Evolutionary conservation across 1,140 invertebrate genomes (phyloP).

Genomic region (Acyrthosiphon pisum): DNA sequence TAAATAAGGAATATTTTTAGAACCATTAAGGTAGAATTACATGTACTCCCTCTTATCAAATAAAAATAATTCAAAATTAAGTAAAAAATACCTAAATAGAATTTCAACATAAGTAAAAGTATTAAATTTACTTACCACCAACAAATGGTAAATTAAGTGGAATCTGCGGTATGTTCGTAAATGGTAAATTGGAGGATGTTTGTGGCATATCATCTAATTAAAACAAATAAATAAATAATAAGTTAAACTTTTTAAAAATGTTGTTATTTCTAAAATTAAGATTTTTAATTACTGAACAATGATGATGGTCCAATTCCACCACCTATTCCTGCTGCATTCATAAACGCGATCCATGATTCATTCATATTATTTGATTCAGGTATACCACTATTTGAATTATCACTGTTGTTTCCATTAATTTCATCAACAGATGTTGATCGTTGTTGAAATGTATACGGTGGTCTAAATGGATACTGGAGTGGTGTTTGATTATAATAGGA

Average conservation of each 20-base stretch:
- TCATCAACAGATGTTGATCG: not conserved
- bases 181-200: not conserved
- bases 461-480: slow-evolving; percentile 40
- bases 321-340: not conserved
- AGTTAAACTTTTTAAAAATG: not conserved
- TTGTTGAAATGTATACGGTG: not conserved
- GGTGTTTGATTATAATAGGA: slow-evolving; percentile 13
- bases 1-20: not conserved
- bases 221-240: not conserved
- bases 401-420: not conserved
- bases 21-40: not conserved
- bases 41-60: not conserved
- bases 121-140: slow-evolving; percentile 25
- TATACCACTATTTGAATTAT: slow-evolving; percentile 6
- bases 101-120: not conserved
- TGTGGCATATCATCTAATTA: not conserved
- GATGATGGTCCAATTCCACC: not conserved
- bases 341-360: not conserved
- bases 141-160: slow-evolving; percentile 36
- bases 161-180: not conserved
- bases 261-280: not conserved
- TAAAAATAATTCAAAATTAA: not conserved
- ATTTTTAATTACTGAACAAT: slow-evolving; percentile 6
- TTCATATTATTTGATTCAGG: not conserved
- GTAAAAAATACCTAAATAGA: no score